Percentiles rank a stretch among this genome's conserved stretches.
These are phyloP conservation scores for Pollenia amentaria DNA, from an alignment of 2,888 invertebrate genomes.

Conservation along the genomic window DNA sequence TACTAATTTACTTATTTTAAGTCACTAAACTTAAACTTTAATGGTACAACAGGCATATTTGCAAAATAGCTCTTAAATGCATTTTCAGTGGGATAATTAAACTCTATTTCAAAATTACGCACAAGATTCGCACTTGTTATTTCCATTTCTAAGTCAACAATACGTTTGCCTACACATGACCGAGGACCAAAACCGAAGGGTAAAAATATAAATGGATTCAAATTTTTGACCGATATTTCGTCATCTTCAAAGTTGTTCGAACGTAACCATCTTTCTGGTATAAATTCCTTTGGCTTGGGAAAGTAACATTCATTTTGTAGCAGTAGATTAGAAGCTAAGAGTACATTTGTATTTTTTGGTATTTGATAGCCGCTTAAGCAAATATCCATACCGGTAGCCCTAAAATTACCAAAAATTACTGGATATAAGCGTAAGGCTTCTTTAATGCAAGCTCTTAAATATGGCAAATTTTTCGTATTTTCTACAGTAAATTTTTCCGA, in stretches of 20 bases:
- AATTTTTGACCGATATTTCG: conserved; percentile 77
- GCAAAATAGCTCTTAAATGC: conserved; percentile 78
- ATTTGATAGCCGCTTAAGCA: conserved; percentile 88
- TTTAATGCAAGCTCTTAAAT: conserved; percentile 90
- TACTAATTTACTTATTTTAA: conserved; percentile 8
- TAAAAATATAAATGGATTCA: conserved; percentile 79
- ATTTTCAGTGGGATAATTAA: conserved; percentile 80
- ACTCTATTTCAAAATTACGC: conserved; percentile 83
- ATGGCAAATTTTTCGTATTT: conserved; percentile 86
- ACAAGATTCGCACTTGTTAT: conserved; percentile 84
- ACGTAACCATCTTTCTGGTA: conserved; percentile 91
- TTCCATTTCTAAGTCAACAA: conserved; percentile 90
- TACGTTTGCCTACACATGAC: conserved; percentile 89
- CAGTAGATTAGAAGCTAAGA: conserved; percentile 89
- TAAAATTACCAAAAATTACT: conserved; percentile 87
- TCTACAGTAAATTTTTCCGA: conserved; percentile 83
- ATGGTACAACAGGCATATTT: conserved; percentile 80
- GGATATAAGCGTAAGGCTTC: conserved; percentile 89
- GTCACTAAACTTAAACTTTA: conserved; percentile 81
- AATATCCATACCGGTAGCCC: conserved; percentile 86
- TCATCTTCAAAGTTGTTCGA: conserved; percentile 83
- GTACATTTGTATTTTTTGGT: conserved; percentile 88
- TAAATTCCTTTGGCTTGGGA: conserved; percentile 87
- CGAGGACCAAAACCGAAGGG: conserved; percentile 84
- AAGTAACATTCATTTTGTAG: conserved; percentile 87